Conservation (phyloP, 2,113 vertebrate species). For the Bungarus multicinctus region DNA sequence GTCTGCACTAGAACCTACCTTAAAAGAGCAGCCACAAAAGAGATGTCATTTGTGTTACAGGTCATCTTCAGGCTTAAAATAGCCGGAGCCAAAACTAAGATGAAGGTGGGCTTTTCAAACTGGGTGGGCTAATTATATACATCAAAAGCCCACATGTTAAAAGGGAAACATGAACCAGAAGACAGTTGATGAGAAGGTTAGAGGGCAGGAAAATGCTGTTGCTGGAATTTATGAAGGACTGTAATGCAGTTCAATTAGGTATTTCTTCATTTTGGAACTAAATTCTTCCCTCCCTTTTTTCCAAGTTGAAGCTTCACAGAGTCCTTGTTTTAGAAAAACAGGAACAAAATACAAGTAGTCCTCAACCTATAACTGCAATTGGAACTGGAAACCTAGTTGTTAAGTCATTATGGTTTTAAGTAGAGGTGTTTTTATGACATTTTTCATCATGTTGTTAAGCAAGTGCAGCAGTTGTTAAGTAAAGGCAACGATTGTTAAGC, state of each 20-base stretch:
- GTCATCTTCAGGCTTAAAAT: background rate
- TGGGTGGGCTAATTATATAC: slow-evolving; percentile 4
- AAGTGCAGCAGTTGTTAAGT: background rate
- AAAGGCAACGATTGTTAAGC: background rate
- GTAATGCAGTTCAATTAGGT: slow-evolving; percentile 7
- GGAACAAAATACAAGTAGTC: background rate
- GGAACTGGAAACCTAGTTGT: background rate
- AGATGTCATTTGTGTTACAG: background rate
- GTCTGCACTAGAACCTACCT: too few relatives aligned
- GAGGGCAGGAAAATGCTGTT: background rate
- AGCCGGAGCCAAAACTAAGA: background rate
- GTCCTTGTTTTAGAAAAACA: background rate
- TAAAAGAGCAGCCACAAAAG: background rate
- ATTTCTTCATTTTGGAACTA: slow-evolving; percentile 2
- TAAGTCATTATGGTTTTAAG: background rate
- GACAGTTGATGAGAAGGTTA: slow-evolving; percentile 5
- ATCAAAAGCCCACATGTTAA: background rate
- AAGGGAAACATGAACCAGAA: background rate
- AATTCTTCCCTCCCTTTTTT: background rate
- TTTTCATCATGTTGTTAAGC: background rate
- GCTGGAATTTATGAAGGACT: background rate
- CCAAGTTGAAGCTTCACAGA: background rate
- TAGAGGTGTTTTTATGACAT: background rate
- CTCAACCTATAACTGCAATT: background rate
- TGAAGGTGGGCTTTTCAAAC: background rate